Percentiles rank a stretch among this genome's conserved stretches.
Conservation (phyloP, 2,113 vertebrate species). For the Malurus alboscapulatus region DNA sequence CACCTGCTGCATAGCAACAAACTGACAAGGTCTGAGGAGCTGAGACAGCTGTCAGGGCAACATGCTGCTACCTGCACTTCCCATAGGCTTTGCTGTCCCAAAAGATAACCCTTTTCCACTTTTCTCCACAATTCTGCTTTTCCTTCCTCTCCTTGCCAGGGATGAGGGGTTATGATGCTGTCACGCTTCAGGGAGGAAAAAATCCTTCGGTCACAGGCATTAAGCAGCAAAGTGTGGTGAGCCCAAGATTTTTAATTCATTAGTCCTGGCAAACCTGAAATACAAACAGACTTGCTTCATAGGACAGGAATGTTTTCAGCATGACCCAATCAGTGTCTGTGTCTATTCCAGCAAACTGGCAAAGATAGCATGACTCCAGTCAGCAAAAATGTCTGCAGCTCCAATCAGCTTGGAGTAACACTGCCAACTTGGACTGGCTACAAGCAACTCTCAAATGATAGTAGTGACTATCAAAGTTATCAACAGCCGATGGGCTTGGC, state of each 20-base stretch:
- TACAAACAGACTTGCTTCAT: slow-evolving; percentile 84
- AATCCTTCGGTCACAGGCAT: slow-evolving; percentile 76
- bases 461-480: slow-evolving; percentile 53
- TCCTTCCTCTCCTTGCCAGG: slow-evolving; percentile 62
- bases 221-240: slow-evolving; percentile 70
- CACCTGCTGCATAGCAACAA: slow-evolving; percentile 80
- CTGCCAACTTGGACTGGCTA: slow-evolving; percentile 75
- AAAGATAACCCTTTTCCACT: slow-evolving; percentile 66
- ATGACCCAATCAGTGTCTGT: slow-evolving; percentile 81
- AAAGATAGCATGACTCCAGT: slow-evolving; percentile 92
- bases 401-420: slow-evolving; percentile 80
- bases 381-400: slow-evolving; percentile 89
- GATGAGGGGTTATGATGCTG: slow-evolving; percentile 64
- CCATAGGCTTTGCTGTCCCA: slow-evolving; percentile 68
- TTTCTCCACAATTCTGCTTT: slow-evolving; percentile 65
- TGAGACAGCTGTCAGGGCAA: slow-evolving; percentile 76
- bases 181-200: slow-evolving; percentile 73
- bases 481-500: slow-evolving; percentile 55
- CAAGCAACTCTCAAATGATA: slow-evolving; percentile 74
- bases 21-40: slow-evolving; percentile 75
- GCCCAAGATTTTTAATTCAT: slow-evolving; percentile 81
- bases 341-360: slow-evolving; percentile 91
- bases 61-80: slow-evolving; percentile 81
- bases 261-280: slow-evolving; percentile 82
- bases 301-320: slow-evolving; percentile 85